phyloP scores from a whole-genome alignment of 2,888 invertebrate species.

The Maniola hyperantus region DNA sequence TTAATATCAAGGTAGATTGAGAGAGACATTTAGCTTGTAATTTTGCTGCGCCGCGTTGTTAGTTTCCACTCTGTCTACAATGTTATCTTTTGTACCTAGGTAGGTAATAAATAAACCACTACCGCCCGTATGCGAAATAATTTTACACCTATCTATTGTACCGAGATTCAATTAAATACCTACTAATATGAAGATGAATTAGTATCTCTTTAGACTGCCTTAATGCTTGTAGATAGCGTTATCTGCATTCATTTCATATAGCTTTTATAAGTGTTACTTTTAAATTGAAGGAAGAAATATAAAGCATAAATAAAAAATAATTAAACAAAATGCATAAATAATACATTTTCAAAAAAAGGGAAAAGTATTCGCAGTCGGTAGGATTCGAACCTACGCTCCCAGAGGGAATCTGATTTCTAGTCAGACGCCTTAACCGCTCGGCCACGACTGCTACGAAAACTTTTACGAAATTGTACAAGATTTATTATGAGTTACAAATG shows the following conservation, averaged over 20 bases:
- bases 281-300: neutral
- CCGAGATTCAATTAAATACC: neutral
- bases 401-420: constrained; percentile 95
- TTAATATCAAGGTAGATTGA: constrained; percentile 36
- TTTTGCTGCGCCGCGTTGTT: constrained; percentile 37
- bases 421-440: constrained; percentile 95
- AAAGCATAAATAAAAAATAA: neutral
- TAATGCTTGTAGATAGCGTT: too few species aligned
- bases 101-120: constrained; percentile 6
- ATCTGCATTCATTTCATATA: too few species aligned
- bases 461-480: constrained; percentile 8
- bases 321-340: neutral
- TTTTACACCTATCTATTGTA: neutral
- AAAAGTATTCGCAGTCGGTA: constrained; percentile 87
- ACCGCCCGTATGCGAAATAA: neutral
- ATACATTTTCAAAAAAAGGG: constrained; percentile 46
- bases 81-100: constrained; percentile 30
- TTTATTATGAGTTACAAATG: neutral
- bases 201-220: too few species aligned
- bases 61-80: constrained; percentile 23
- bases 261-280: too few species aligned
- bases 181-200: too few species aligned
- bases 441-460: constrained; percentile 86
- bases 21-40: constrained; percentile 38
- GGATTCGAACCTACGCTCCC: constrained; percentile 96